Percentiles rank a stretch among this genome's conserved stretches.
phyloP scores from a whole-genome alignment of 2,888 invertebrate genomes.

The Saturnia japonica region DNA sequence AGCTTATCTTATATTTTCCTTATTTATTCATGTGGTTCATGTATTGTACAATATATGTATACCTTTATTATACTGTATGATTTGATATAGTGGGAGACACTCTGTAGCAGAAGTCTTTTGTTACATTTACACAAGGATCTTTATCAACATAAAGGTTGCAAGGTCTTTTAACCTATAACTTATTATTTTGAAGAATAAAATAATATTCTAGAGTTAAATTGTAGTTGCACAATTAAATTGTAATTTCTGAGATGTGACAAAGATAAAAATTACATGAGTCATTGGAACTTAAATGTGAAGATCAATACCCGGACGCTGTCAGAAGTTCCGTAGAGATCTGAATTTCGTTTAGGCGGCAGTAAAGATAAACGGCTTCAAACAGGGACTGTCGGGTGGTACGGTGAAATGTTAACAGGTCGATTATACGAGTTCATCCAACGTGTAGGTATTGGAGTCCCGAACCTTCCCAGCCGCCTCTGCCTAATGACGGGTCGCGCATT shows the following conservation, averaged over 20 bases:
- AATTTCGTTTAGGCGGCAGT: conserved; percentile 38
- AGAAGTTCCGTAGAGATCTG: conserved; percentile 2
- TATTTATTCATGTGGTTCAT: background rate
- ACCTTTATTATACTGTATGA: background rate
- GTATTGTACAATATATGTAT: background rate
- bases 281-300: conserved; percentile 17
- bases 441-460: conserved; percentile 53
- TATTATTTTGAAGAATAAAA: background rate
- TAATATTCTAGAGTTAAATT: background rate
- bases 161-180: background rate
- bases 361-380: conserved; percentile 64
- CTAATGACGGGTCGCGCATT: conserved; percentile 79
- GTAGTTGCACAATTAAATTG: background rate
- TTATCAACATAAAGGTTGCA: background rate
- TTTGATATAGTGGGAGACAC: background rate
- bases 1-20: background rate
- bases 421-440: conserved; percentile 70
- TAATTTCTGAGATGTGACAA: background rate
- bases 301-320: conserved; percentile 27
- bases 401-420: conserved; percentile 73
- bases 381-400: conserved; percentile 49
- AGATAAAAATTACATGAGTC: background rate
- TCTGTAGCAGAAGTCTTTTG: background rate
- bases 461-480: conserved; percentile 51
- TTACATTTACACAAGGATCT: background rate